Evolutionary conservation across 2,113 vertebrate species (phyloP).

Genomic region (Barnardius zonarius): DNA sequence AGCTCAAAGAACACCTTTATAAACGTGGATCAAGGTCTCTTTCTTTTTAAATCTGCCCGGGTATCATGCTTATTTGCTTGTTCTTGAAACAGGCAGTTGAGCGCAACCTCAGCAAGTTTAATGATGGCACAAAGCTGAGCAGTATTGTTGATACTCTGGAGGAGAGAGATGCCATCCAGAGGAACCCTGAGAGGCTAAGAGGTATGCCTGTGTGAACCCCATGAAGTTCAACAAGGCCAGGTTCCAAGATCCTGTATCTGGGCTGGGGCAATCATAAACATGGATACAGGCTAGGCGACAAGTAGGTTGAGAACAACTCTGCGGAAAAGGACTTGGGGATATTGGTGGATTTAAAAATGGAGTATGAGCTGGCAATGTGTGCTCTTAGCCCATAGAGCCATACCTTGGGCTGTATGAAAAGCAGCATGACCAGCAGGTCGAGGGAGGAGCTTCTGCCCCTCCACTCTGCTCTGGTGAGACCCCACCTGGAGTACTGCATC

Average conservation of each 20-base stretch:
- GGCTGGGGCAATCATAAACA: not conserved
- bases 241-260: not conserved
- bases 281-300: accelerated
- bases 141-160: not conserved
- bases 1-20: not conserved
- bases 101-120: not conserved
- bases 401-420: not conserved
- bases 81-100: not conserved
- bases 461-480: not conserved
- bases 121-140: not conserved
- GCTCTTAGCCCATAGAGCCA: not conserved
- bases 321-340: too few species aligned
- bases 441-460: not conserved
- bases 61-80: not conserved
- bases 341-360: not conserved
- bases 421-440: accelerated
- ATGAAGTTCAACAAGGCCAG: not conserved
- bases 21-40: not conserved
- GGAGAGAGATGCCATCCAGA: not conserved
- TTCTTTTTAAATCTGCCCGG: not conserved
- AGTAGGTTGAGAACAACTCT: not conserved
- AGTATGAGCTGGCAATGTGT: not conserved
- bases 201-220: accelerated
- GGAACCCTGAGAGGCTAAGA: not conserved
- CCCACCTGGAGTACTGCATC: accelerated